A percentile compares a stretch with the other conserved stretches of the same genome.
Conservation (phyloP, 2,797 vertebrate species). For the Darevskia mixta region DNA sequence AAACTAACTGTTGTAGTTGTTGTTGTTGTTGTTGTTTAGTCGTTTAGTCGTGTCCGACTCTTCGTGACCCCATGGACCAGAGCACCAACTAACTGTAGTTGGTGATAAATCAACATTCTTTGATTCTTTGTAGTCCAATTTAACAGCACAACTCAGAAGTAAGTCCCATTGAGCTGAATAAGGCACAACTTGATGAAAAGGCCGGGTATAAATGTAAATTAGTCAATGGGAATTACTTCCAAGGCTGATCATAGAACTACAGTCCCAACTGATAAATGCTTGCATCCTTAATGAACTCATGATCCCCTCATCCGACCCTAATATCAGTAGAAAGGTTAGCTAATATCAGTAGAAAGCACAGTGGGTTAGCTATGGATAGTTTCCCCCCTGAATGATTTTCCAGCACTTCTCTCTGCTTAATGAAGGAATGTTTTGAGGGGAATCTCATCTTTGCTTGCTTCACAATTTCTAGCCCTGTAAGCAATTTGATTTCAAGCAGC, state of each 20-base stretch:
- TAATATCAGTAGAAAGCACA: background rate
- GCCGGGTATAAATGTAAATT: background rate
- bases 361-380: background rate
- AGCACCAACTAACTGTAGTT: no score
- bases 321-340: background rate
- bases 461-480: conserved; percentile 4
- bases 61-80: no score
- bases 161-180: background rate
- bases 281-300: background rate
- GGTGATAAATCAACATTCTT: background rate
- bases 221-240: background rate
- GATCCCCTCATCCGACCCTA: background rate
- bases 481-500: conserved; percentile 52
- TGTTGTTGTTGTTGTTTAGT: no score
- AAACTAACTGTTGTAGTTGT: no score
- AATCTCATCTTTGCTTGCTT: background rate
- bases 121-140: background rate
- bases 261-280: background rate
- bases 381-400: background rate
- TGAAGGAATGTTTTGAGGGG: background rate
- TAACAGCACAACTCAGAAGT: background rate
- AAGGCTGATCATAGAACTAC: background rate
- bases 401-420: background rate
- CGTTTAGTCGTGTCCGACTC: no score
- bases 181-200: background rate